These are phyloP conservation scores for Agrotis clavis DNA, from an alignment of 2,888 invertebrate genomes.

Conservation along the genomic window DNA sequence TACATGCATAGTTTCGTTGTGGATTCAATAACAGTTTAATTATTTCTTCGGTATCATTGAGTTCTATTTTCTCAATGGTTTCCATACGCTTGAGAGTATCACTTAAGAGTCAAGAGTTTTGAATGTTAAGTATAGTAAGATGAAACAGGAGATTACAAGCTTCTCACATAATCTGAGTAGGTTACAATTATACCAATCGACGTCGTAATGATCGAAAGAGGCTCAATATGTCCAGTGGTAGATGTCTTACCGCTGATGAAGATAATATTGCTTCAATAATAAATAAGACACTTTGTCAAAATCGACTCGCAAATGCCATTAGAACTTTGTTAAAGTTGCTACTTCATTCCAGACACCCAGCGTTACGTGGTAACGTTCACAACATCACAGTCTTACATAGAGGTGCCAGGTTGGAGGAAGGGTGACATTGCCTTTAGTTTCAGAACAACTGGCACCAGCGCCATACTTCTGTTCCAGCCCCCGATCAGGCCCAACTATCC, in stretches of 20 bases:
- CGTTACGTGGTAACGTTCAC: conserved; percentile 98
- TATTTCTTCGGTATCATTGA: not conserved
- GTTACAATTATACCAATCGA: too few relatives aligned
- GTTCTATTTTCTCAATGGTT: not conserved
- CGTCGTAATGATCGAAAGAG: too few relatives aligned
- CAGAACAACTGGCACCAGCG: conserved; percentile 97
- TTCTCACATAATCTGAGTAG: too few relatives aligned
- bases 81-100: not conserved
- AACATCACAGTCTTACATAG: conserved; percentile 97
- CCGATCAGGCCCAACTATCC: conserved; percentile 97
- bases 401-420: conserved; percentile 98
- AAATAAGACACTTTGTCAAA: not conserved
- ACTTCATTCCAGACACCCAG: conserved; percentile 93
- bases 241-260: not conserved
- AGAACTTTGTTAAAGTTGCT: not conserved
- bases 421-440: conserved; percentile 98
- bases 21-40: not conserved
- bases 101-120: not conserved
- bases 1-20: not conserved
- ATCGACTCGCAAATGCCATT: not conserved
- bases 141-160: not conserved
- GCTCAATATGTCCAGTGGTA: too few relatives aligned
- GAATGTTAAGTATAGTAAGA: not conserved
- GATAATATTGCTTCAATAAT: not conserved
- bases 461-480: conserved; percentile 97